Evolutionary conservation across 2,888 invertebrate species (phyloP).

Genomic region (Nasonia oneida): DNA sequence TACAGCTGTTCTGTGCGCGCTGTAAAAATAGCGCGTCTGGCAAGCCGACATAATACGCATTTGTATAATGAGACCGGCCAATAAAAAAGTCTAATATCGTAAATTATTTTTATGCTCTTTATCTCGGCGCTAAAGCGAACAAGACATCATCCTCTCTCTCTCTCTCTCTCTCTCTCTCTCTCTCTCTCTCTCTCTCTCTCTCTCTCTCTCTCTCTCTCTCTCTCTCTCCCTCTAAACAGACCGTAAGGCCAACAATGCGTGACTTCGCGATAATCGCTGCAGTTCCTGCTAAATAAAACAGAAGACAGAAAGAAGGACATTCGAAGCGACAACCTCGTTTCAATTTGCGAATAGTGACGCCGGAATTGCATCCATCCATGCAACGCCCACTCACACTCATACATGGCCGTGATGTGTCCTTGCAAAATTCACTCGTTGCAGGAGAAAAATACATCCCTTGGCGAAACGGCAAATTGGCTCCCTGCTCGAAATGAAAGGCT

Average conservation of each 20-base stretch:
- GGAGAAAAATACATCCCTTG: not conserved
- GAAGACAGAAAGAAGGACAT: not conserved
- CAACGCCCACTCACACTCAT: not conserved
- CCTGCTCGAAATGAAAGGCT: not conserved
- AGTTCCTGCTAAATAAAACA: not conserved
- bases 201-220: not conserved
- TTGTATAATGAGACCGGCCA: conserved; percentile 55
- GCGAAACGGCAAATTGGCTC: not conserved
- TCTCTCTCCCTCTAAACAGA: conserved; percentile 68
- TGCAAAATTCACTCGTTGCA: not conserved
- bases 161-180: not conserved
- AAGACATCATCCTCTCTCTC: not conserved
- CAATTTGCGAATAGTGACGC: not conserved
- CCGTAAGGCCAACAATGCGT: conserved; percentile 64
- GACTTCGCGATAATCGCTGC: conserved; percentile 27
- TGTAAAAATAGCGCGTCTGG: conserved; percentile 59
- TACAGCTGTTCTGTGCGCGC: conserved; percentile 56
- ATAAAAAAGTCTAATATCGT: conserved; percentile 56
- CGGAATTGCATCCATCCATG: not conserved
- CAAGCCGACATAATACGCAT: conserved; percentile 57
- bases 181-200: not conserved
- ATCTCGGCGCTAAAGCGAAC: conserved; percentile 65
- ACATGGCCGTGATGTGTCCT: not conserved
- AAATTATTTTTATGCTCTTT: conserved; percentile 64
- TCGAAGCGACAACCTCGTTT: not conserved